Base-by-base conservation (phyloP, 1,140 invertebrate genomes). In the Trichonephila inaurata region DNA sequence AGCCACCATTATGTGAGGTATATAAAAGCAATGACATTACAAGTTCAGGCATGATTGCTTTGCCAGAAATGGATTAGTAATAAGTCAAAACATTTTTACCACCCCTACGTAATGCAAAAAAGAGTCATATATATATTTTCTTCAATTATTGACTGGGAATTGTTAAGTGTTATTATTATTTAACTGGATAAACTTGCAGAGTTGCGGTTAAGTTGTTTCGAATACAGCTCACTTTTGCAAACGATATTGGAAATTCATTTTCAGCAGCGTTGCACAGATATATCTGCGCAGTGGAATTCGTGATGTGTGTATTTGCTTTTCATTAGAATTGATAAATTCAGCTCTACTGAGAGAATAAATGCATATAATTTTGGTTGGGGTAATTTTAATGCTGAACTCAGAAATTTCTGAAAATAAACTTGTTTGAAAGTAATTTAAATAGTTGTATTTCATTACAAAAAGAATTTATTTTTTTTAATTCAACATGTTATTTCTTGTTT, bases 51-150 rank as follows among this genome's bases (percentile, higher is more conserved):
- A 19, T 60, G 82, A 85, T 51, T 44, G 44, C 44, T 58, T 85
- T 58, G 51, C 44, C 51, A n/a, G 44, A 51, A 85, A 85, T 85
- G 58, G 44, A 85, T 21, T 58, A 77, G 18, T 40, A 77, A 77
- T 77, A 77, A 18, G 62, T 51, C 51, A 51, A 21, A 33, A 18
- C 72, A 33, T 18, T 16, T 24, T 72, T 6, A 77, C 28, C 28
- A 19, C 72, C 18, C 12, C 72, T 40, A 77, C 40, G 28, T 21
- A 77, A 18, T 28, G 33, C 28, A 40, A 77, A 14, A 18, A 16
- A 14, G 33, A 40, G 3, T 2, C 12, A 40, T 77, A 18, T 40
- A 77, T 33, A 51, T 51, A 33, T 77, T 33, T 40, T 77, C 28
- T 40, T 40, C 14, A 40, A 33, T 33, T 24, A 18, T 21, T 64